Percentiles rank a stretch among this genome's conserved stretches.
Evolutionary conservation across 2,888 invertebrate species (phyloP).

Genomic region (Pediacus dermestoides): DNA sequence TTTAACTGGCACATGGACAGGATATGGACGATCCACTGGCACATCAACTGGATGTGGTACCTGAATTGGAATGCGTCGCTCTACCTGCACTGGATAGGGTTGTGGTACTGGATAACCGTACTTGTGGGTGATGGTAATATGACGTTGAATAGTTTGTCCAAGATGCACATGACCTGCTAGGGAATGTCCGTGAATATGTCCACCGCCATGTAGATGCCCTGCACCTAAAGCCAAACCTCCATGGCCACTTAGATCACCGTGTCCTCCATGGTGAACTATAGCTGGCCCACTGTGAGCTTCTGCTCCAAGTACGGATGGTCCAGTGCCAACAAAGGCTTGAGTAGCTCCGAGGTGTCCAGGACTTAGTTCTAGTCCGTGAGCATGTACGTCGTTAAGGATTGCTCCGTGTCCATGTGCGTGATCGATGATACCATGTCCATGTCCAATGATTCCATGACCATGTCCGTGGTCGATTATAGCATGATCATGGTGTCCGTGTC

Average conservation of each 20-base stretch:
- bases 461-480: constrained; percentile 40
- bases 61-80: constrained; percentile 37
- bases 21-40: constrained; percentile 47
- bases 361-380: no score
- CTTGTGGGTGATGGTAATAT: constrained; percentile 50
- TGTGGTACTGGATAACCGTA: constrained; percentile 52
- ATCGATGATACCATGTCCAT: no score
- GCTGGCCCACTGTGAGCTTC: constrained; percentile 4
- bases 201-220: no score
- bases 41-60: constrained; percentile 45
- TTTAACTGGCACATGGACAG: constrained; percentile 51
- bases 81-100: constrained; percentile 50
- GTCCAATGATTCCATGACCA: no score
- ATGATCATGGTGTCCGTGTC: constrained; percentile 8
- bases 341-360: no score
- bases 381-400: no score
- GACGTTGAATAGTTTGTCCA: constrained; percentile 30
- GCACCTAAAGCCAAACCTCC: constrained; percentile 8
- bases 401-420: no score
- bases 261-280: no score
- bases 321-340: constrained; percentile 2
- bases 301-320: constrained; percentile 5
- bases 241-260: no score
- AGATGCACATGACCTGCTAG: constrained; percentile 23
- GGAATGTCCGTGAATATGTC: constrained; percentile 20